Base-by-base conservation (phyloP, 2,888 invertebrate species). In the Pseudococcus viburni region DNA sequence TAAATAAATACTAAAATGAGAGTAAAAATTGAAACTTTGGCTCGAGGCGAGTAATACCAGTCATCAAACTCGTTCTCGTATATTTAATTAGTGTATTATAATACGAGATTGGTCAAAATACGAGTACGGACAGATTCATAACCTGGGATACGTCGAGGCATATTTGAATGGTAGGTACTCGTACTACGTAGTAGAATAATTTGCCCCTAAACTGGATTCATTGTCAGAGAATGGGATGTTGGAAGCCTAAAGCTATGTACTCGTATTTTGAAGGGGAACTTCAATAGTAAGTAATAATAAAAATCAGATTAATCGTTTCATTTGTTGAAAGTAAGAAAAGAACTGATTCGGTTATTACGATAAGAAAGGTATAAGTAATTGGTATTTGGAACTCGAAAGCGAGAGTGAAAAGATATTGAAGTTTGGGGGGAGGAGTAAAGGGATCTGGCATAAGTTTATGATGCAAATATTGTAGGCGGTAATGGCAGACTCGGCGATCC, bases 11-110 rank as follows among this genome's bases (percentile, higher is more conserved):
- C 42, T 42, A 42, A 73, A 83, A 83, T 46, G 33, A 83, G 80
- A 83, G 80, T 83, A 83, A 83, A 83, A 83, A 83, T 83, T 46
- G 19, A 83, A 83, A 83, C 46, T 83, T 19, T 19, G 7, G 80
- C 80, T 46, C 3, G 8, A 6, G 80, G 80, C 80, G 46, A 46
- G 80, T 83, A 83, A 83, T 26, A 83, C 80, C 22, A 83, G 80
- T 46, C 19, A 83, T 83, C 1, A 83, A 83, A 83, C 80, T 83
- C 46, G 80, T 46, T 83, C 17, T 73, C 17, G 68, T 26, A 64
- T 64, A 64, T 64, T 51, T 15, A 51, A 51, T 51, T 51, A 15
- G 51, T 51, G 15, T 64, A 19, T 6, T 42, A 42, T 42, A 9
- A 42, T 42, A 19, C 26, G 11, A 33, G 26, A 22, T 68, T 68